Base-by-base conservation (phyloP, 2,888 invertebrate species). In the Tubulanus polymorphus region DNA sequence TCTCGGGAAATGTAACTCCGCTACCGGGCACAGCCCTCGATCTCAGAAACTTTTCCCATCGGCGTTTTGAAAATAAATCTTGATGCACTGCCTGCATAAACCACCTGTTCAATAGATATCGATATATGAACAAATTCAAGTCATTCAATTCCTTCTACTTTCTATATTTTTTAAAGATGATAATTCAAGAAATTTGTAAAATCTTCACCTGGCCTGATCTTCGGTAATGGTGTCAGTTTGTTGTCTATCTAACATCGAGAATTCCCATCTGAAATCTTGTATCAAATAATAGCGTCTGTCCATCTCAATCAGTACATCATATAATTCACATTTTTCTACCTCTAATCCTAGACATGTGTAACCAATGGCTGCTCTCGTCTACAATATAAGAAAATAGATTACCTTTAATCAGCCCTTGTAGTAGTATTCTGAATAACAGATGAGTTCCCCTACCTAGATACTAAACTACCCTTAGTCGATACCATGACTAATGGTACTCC, bases 181-280 rank as follows among this genome's bases (percentile, higher is more conserved):
- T 10, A 32, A 32, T 12, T 32, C 35, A 32, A n/a, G 35, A 32
- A 32, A 12, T n/a, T n/a, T 32, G n/a, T 32, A 32, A 32, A 32
- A 32, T 32, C n/a, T 32, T 32, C 60, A 76, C 76, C 65, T 71
- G 20, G 76, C 76, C 49, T 71, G 68, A 10, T 73, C 73, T 26
- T 66, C 68, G 10, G 70, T 63, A 25, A 76, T 71, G 18, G 69
- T 66, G 57, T 76, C 71, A 18, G 48, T 66, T 18, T 65, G 62
- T 25, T 66, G 59, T 18, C 63, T 57, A 58, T 75, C 76, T 28
- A 76, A 60, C 60, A 76, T 59, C 3, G 74, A 70, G 55, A 75
- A 76, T 54, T 76, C 76, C 76, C 76, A 76, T 26, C 73, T 64
- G 10, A 75, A 62, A 55, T 74, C 71, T 56, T 75, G 73, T 2